Percentiles rank a stretch among this genome's conserved stretches.
phyloP scores from a whole-genome alignment of 2,888 invertebrate species.

The Lacanobia oleracea region DNA sequence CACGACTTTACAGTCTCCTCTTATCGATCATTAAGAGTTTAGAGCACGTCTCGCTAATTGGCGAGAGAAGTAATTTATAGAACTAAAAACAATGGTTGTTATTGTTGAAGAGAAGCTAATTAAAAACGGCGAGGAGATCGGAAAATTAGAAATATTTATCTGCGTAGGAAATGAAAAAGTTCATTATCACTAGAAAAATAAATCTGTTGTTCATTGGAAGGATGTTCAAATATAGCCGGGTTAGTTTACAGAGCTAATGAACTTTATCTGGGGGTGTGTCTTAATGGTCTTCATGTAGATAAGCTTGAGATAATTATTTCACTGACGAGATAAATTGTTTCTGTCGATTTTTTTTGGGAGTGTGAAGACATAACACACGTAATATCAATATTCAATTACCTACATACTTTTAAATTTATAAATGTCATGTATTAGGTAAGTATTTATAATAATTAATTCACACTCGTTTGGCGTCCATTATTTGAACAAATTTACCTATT shows the following conservation, averaged over 20 bases:
- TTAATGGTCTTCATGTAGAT: conserved; percentile 13
- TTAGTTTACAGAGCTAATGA: conserved; percentile 24
- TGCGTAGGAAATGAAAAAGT: conserved; percentile 9
- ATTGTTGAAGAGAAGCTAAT: conserved; percentile 14
- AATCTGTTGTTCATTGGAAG: background rate
- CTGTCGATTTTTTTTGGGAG: background rate
- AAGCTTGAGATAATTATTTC: background rate
- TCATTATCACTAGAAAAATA: background rate
- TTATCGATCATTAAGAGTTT: conserved; percentile 47
- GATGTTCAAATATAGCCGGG: conserved; percentile 21
- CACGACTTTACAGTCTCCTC: conserved; percentile 38
- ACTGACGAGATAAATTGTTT: background rate
- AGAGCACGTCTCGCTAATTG: conserved; percentile 9
- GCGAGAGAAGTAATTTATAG: background rate
- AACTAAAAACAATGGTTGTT: background rate
- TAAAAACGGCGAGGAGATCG: conserved; percentile 2
- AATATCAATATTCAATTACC: background rate
- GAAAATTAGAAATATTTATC: conserved; percentile 11
- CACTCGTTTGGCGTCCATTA: background rate
- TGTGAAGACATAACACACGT: background rate
- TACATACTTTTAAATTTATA: background rate
- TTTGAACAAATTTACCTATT: background rate
- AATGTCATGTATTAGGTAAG: background rate
- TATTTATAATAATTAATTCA: background rate
- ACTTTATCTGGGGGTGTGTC: conserved; percentile 20